Base-by-base conservation (phyloP, 2,113 vertebrate genomes). In the Epinephelus fuscoguttatus region DNA sequence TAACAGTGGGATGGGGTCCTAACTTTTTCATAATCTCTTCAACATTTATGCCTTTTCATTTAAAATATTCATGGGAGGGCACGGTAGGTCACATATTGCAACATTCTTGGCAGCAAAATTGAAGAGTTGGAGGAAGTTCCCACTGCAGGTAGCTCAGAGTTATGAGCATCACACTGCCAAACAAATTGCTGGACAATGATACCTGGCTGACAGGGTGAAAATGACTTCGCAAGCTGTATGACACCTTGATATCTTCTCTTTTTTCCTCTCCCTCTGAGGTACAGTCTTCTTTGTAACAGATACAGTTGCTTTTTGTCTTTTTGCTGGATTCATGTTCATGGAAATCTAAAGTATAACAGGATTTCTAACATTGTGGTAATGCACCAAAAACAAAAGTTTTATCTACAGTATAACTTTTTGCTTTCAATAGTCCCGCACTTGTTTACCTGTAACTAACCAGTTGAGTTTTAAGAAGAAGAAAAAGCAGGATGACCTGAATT, bases 41-140 rank as follows among this genome's bases (percentile, higher is more conserved):
- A 88, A 76, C 73, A 81, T 85, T 70, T 23, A 76, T 84, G 64
- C 47, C 42, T 81, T 85, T 63, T 50, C 19, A 10, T 80, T 81
- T 84, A 40, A 85, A 86, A 90, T 89, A 90, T 89, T 90, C 60
- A 88, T 89, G 33, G 11, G 10, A 45, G 57, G 78, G 21, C 50
- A 69, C 3, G 14, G 42, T 19, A 70, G 69, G 71, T 72, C 78
- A 72, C 45, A 53, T 53, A 14, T 25, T 57, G 66, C 70, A 78
- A 79, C 62, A 78, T 72, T 50, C 79, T 72, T 50, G 42, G 72
- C 57, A 70, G 68, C 19, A 42, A 30, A 75, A 80, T 9, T 56
- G 52, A 81, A 78, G 23, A 75, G 59, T 67, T 47, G 61, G 86
- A 56, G 66, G 69, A 84, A 75, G 80, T 72, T 88, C 68, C 57